phyloP scores from a whole-genome alignment of 23 tunicate species.

The Trididemnum miniatum region DNA sequence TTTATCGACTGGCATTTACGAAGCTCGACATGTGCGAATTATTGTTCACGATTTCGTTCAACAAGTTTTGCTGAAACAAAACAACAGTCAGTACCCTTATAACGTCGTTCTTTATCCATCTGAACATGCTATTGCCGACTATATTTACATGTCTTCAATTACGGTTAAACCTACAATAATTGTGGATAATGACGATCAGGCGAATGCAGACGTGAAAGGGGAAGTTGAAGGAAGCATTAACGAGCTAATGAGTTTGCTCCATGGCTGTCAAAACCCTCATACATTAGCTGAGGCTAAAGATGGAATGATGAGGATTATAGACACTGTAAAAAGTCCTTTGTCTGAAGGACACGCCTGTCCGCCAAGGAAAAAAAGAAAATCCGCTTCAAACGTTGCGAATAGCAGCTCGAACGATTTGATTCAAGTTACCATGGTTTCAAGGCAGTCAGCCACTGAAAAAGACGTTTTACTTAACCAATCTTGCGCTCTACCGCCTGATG shows the following conservation, averaged over 20 bases:
- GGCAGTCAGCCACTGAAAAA: too few species aligned
- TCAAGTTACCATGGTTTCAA: too few species aligned
- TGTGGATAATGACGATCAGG: conserved; percentile 45
- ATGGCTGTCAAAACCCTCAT: conserved; percentile 33
- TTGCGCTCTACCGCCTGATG: too few species aligned
- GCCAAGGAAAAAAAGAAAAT: conserved; percentile 24
- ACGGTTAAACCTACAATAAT: conserved; percentile 58
- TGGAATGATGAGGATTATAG: conserved; percentile 38
- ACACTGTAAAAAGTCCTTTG: conserved; percentile 41
- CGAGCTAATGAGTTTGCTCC: conserved; percentile 50
- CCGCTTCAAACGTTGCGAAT: neutral
- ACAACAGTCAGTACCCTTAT: neutral
- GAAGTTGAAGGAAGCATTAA: conserved; percentile 62
- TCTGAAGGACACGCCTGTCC: too few species aligned
- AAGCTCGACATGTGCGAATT: conserved; percentile 58
- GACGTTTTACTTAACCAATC: too few species aligned
- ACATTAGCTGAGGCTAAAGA: conserved; percentile 44
- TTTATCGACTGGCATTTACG: conserved; percentile 48
- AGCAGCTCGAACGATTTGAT: neutral
- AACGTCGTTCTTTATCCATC: conserved; percentile 43
- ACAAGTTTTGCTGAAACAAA: conserved; percentile 36
- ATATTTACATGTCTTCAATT: conserved; percentile 63
- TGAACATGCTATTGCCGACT: conserved; percentile 60
- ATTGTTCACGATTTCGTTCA: conserved; percentile 55
- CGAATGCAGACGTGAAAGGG: conserved; percentile 11